These are phyloP conservation scores for Cremastinae sp. DNA, from an alignment of 2,888 invertebrate genomes.

Conservation along the genomic window DNA sequence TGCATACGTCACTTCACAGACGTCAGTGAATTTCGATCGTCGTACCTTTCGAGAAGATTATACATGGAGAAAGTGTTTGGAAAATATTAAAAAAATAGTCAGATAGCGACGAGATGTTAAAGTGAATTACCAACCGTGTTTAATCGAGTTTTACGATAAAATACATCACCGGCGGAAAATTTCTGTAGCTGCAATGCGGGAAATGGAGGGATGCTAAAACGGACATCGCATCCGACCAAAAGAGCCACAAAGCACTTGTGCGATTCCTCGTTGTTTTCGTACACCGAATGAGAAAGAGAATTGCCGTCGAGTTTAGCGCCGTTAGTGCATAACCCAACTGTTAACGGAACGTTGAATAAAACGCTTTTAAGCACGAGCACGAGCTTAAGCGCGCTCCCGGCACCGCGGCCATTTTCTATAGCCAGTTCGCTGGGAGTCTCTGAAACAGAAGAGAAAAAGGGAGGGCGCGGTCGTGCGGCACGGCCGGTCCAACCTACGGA, in stretches of 20 bases:
- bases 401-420: constrained; percentile 35
- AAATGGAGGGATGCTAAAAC: constrained; percentile 41
- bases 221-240: constrained; percentile 30
- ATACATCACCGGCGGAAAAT: constrained; percentile 58
- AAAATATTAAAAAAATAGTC: constrained; percentile 14
- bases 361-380: constrained; percentile 42
- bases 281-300: constrained; percentile 19
- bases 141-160: constrained; percentile 62
- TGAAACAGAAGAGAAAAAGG: constrained; percentile 8
- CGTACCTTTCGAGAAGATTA: too few species aligned
- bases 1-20: too few species aligned
- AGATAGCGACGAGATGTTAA: not conserved
- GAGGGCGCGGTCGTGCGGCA: constrained; percentile 4
- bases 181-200: constrained; percentile 50
- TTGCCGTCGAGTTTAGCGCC: constrained; percentile 37
- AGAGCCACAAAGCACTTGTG: constrained; percentile 27
- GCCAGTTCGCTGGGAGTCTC: constrained; percentile 16
- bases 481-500: constrained; percentile 42
- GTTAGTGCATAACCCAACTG: constrained; percentile 51
- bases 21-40: too few species aligned
- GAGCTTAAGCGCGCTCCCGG: constrained; percentile 22
- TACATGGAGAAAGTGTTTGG: too few species aligned
- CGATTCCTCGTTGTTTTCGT: constrained; percentile 43
- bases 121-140: constrained; percentile 49
- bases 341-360: constrained; percentile 60